Base-by-base conservation (phyloP, 1,140 invertebrate genomes). In the Anagrus nilaparvatae region DNA sequence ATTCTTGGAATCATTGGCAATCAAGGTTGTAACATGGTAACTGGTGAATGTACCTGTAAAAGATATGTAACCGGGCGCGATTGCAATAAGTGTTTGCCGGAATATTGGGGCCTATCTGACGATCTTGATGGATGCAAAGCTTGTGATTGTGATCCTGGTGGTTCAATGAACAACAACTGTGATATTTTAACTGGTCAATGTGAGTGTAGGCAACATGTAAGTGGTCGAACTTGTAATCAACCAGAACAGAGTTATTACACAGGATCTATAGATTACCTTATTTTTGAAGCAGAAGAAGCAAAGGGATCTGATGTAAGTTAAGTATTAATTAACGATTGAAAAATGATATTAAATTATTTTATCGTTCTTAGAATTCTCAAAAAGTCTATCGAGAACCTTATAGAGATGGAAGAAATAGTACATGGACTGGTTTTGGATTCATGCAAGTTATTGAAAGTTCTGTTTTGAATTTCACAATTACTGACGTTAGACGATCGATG, bases 391-490 rank as follows among this genome's bases (percentile, higher is more conserved):
- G 87, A 52, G 84, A 91, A 62, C 87, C 82, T 19, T 81, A 81
- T 49, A 67, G 78, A 36, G 85, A 87, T 59, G 79, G 81, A 34
- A 71, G 77, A 44, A 76, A 78, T 42, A 79, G 75, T 44, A 83
- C 84, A 1, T 98, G 91, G 87, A 96, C 93, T 10, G 96, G 96
- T 12, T 75, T 79, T 21, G 96, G 96, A 12, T 97, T 89, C 59
- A 85, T 92, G 74, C 79, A 83, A 55, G 79, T 84, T 3, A 78
- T 78, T 35, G 90, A 96, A 67, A 82, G 82, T 28, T 83, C 88
- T 5, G 75, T 75, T 30, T 62, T 99, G 16, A 84, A 87, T 50
- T 92, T 99, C 61, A 77, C 75, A 10, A 73, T 97, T 16, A 78
- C 88, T 50, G 75, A 90, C 54, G 76, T 99, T 44, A 75, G 78